phyloP scores from a whole-genome alignment of 2,888 invertebrate species.

The Bugulina stolonifera region DNA sequence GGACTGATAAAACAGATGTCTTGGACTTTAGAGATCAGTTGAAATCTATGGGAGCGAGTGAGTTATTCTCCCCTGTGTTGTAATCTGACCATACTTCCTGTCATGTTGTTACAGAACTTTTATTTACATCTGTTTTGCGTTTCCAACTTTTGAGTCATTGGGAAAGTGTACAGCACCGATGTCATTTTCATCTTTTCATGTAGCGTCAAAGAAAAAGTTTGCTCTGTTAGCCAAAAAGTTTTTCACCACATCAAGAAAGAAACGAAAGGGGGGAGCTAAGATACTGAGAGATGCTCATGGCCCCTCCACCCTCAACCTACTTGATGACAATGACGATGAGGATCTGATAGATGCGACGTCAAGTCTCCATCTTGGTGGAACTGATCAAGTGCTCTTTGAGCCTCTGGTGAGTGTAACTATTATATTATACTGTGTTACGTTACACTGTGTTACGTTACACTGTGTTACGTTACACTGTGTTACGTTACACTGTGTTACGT shows the following conservation, averaged over 20 bases:
- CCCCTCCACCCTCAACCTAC: slow-evolving; percentile 45
- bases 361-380: not conserved
- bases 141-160: no score
- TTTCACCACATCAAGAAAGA: slow-evolving; percentile 34
- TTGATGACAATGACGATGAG: slow-evolving; percentile 39
- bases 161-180: no score
- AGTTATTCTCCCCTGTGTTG: slow-evolving; percentile 27
- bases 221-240: slow-evolving; percentile 46
- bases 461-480: no score
- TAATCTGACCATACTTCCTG: no score
- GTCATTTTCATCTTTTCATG: no score
- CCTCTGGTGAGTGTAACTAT: slow-evolving; percentile 7
- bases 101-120: no score
- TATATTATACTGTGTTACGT: no score
- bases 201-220: slow-evolving; percentile 50
- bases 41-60: slow-evolving; percentile 49
- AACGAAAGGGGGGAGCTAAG: slow-evolving; percentile 10
- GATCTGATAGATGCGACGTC: slow-evolving; percentile 28
- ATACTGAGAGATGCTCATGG: slow-evolving; percentile 39
- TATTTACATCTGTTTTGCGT: no score
- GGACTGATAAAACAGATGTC: slow-evolving; percentile 18
- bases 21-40: slow-evolving; percentile 43
- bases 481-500: no score
- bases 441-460: no score
- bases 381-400: slow-evolving; percentile 10